These are phyloP conservation scores for Toxotes jaculatrix DNA, from an alignment of 2,113 vertebrate genomes.

Conservation along the genomic window DNA sequence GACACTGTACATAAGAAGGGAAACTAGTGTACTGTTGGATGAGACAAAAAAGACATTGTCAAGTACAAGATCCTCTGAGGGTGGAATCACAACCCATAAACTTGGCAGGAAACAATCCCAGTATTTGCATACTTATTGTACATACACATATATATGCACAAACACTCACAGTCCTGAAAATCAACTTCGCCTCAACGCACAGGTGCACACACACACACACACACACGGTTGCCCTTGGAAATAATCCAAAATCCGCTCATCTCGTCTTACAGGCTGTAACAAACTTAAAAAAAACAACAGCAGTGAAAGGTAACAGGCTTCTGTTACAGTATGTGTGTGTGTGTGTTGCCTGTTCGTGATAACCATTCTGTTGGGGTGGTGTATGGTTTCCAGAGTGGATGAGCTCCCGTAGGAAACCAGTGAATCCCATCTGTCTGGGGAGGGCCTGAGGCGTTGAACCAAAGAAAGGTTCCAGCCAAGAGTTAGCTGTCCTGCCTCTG, in stretches of 20 bases:
- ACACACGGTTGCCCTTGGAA: slow-evolving; percentile 16
- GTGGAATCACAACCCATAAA: neutral
- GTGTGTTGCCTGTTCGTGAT: slow-evolving; percentile 17
- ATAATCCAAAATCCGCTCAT: slow-evolving; percentile 48
- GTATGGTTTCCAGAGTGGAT: slow-evolving; percentile 61
- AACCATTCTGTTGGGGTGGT: slow-evolving; percentile 49
- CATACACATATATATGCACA: slow-evolving; percentile 17
- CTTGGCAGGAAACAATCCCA: neutral
- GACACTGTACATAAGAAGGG: neutral
- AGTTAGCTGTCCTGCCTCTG: slow-evolving; percentile 58
- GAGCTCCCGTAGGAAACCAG: slow-evolving; percentile 59
- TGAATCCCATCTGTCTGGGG: slow-evolving; percentile 57
- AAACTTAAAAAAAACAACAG: slow-evolving; percentile 69
- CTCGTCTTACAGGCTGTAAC: slow-evolving; percentile 58
- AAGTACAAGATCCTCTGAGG: neutral
- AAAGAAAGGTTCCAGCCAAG: slow-evolving; percentile 57
- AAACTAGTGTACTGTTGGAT: neutral
- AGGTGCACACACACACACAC: neutral
- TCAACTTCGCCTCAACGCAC: neutral
- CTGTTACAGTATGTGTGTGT: slow-evolving; percentile 55
- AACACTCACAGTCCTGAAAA: neutral
- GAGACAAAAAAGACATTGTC: neutral
- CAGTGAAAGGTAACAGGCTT: slow-evolving; percentile 67
- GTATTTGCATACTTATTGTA: neutral
- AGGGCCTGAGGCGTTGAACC: slow-evolving; percentile 52